A percentile compares a stretch with the other conserved stretches of the same genome.
Evolutionary conservation across 2,888 invertebrate genomes (phyloP).

Genomic region (Thera obeliscata): DNA sequence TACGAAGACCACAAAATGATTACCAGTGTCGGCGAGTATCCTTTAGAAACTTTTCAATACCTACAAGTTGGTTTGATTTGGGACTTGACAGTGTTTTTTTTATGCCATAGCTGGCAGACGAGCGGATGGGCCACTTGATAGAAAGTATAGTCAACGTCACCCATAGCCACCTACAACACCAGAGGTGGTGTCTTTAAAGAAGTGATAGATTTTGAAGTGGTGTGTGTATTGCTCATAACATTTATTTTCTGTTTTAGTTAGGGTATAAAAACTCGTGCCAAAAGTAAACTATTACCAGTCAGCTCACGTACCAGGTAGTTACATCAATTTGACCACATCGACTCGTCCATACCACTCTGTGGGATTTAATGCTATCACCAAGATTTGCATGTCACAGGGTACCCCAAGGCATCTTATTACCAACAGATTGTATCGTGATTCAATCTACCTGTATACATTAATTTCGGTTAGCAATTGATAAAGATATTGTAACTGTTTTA

Average conservation of each 20-base stretch:
- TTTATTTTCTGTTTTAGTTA: neutral
- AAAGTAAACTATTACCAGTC: constrained; percentile 50
- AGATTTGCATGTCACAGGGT: constrained; percentile 82
- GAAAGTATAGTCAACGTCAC: no score
- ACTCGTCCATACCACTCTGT: constrained; percentile 66
- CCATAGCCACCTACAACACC: no score
- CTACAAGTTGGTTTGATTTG: no score
- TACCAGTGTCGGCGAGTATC: no score
- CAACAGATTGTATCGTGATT: constrained; percentile 60
- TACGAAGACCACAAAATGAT: no score
- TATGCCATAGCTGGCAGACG: no score
- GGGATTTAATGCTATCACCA: constrained; percentile 81
- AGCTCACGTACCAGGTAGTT: constrained; percentile 64
- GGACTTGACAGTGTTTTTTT: no score
- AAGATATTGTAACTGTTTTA: constrained; percentile 7
- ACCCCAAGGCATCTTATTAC: constrained; percentile 66
- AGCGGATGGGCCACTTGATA: no score
- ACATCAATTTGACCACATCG: constrained; percentile 72
- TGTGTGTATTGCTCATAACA: no score
- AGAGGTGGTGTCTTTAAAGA: no score
- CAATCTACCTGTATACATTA: constrained; percentile 64
- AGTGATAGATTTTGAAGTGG: no score
- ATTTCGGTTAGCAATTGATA: constrained; percentile 45
- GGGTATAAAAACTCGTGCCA: constrained; percentile 3
- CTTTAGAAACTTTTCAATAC: no score